phyloP scores from a whole-genome alignment of 2,888 invertebrate genomes.

The Tenthredo amoena region DNA sequence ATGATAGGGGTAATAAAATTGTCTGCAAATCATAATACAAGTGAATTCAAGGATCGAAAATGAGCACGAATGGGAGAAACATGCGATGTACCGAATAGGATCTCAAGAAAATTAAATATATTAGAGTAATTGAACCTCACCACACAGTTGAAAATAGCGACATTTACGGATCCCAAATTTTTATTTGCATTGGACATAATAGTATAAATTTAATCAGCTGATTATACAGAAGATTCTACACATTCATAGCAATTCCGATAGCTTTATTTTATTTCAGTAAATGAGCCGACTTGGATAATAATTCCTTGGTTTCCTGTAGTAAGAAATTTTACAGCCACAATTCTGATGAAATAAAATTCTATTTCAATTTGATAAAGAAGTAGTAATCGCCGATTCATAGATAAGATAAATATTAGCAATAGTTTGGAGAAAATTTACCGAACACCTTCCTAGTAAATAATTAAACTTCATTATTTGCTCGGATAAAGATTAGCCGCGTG shows the following conservation, averaged over 20 bases:
- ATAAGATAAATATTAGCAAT: not conserved
- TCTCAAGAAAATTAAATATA: not conserved
- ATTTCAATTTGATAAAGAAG: not conserved
- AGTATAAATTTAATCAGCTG: conserved; percentile 44
- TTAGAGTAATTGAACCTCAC: not conserved
- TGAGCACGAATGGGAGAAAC: not conserved
- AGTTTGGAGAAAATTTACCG: not conserved
- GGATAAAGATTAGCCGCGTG: conserved; percentile 39
- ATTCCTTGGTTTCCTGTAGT: not conserved
- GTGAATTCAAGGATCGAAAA: too few relatives aligned
- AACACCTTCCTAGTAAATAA: conserved; percentile 22
- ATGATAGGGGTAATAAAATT: not conserved
- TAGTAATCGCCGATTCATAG: not conserved
- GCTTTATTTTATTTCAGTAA: not conserved
- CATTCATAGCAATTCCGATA: not conserved
- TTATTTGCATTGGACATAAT: not conserved
- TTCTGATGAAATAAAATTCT: not conserved
- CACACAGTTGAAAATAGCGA: not conserved
- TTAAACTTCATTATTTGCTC: conserved; percentile 9
- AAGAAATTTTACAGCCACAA: not conserved
- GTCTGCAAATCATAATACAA: too few relatives aligned
- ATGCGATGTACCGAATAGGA: not conserved
- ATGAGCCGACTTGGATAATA: not conserved
- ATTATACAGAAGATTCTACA: conserved; percentile 39
- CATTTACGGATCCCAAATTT: conserved; percentile 1